Base-by-base conservation (phyloP, 2,113 vertebrate species). In the Ailurus styani region DNA sequence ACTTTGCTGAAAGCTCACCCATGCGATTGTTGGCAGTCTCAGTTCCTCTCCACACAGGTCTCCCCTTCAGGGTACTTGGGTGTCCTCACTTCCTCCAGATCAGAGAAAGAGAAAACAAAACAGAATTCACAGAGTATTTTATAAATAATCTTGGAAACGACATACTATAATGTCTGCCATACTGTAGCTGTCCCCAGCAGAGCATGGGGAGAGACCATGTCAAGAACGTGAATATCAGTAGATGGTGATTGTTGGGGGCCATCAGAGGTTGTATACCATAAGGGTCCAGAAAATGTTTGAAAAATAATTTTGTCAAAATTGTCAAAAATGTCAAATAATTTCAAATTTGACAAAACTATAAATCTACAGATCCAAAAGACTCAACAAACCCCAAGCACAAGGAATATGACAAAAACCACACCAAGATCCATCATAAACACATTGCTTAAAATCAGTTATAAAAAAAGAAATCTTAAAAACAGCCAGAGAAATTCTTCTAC, bases 191-290 rank as follows among this genome's bases (percentile, higher is more conserved):
- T 47, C 18, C 29, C 2, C 20, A 31, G 47, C 34, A 29, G 27
- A 55, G 34, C 14, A 7, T 25, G 68, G 34, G 2, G n/a, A 17
- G 25, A n/a, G 7, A 34, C 1, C 50, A 5, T 2, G 1, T 0
- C 27, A 31, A 62, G 9, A 15, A 14, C 21, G 9, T 34, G 9
- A 31, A 1, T 25, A 3, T 9, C 57, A 47, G 10, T 50, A 45
- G 47, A 9, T 7, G 8, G 5, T 14, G 9, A 7, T 2, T 3
- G 6, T 2, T 4, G 2, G 45, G 17, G 4, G 2, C 10, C 6
- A 0, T 29, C 21, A 15, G 2, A 45, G 42, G 15, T 31, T 7
- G 3, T 13, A 20, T 3, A 29, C 21, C n/a, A 29, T 31, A 18
- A 29, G 6, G 42, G 40, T 6, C 4, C 5, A 31, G 27, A 73